Base-by-base conservation (phyloP, 2,113 vertebrate genomes). In the Columbina picui region DNA sequence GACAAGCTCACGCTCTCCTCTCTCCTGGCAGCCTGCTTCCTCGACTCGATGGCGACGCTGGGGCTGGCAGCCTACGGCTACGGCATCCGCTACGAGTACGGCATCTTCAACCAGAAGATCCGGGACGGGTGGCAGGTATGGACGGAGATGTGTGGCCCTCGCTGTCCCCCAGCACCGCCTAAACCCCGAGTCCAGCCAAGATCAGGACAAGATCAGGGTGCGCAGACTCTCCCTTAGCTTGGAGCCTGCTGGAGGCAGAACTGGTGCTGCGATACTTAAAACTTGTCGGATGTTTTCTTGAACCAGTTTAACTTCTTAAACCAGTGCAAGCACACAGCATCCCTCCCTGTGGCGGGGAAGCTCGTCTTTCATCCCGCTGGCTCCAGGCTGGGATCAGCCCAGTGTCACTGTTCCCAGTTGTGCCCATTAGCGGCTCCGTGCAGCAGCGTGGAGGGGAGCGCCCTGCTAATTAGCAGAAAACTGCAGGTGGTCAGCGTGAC, bases 101-200 rank as follows among this genome's bases (percentile, higher is more conserved):
- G 99, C 10, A 99, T 99, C 97, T 99, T 99, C 95, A 99, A 99
- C 96, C 99, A 99, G 98, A 99, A 99, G 95, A 99, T 99, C 93
- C 98, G 98, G 92, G 98, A 99, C 0, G 99, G 99, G 36, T 99
- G 99, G 99, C 99, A 99, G 99, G 99, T 99, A 98, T 6, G n/a
- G 63, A 13, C 3, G 2, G 69, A 30, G 29, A 8, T 2, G 1
- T 0, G 12, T 1, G 4, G 18, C 5, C 53, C 22, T 52, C 1
- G 0, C 14, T 75, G 87, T 55, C 32, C 61, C 61, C 20, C 0
- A 0, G 39, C 56, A 9, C 56, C 9, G 21, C 61, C 8, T 0
- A 32, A 56, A 19, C 39, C 39, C 34, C 5, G 1, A 1, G 0
- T 12, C 39, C 7, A 9, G 26, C 38, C 22, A 30, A 14, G 20